Evolutionary conservation across 2,113 vertebrate species (phyloP), one percentile per base, ranked within the genome.

Genomic region (Rissa tridactyla): DNA sequence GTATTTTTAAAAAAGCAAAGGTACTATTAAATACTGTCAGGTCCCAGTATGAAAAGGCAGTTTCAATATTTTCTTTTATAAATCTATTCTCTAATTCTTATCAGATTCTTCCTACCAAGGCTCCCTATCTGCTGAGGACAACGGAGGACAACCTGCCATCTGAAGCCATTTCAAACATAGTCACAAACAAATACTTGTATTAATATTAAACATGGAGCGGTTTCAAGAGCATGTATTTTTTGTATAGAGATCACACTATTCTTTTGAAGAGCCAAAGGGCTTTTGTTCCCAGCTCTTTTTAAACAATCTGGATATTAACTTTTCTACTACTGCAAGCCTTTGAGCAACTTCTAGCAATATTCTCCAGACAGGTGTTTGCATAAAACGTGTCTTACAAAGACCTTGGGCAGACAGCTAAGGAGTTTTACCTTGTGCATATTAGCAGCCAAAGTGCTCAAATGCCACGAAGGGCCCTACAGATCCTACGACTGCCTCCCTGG

Each of bases 231-330:
- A 60, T 60, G 76, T 44, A 6, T 40, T 76, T 95, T 94, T 86
- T 76, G 32, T 82, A 36, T 0, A 61, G 61, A 95, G 62, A 89
- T 78, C 87, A 93, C 65, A 84, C 34, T 95, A 72, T 54, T 94
- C 94, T 85, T 97, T 75, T 94, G 91, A 95, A 95, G 75, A 96
- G 49, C 57, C 94, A 95, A 87, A 90, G 52, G 40, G 69, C 66
- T 95, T 96, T 90, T 95, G 72, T 92, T 96, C 78, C 46, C 44
- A 85, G 40, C 62, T 82, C 61, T 78, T 95, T 96, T 96, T 84
- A 94, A 95, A 76, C 69, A 86, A 84, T 76, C 86, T 84, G 34
- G 88, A 91, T 94, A 92, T 92, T 95, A 97, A 96, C 95, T 92
- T 97, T 92, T 82, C 68, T 93, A 64, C 47, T 71, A 40, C 42